phyloP scores from a whole-genome alignment of 2,797 vertebrate genomes.

The Adrianichthys oophorus region DNA sequence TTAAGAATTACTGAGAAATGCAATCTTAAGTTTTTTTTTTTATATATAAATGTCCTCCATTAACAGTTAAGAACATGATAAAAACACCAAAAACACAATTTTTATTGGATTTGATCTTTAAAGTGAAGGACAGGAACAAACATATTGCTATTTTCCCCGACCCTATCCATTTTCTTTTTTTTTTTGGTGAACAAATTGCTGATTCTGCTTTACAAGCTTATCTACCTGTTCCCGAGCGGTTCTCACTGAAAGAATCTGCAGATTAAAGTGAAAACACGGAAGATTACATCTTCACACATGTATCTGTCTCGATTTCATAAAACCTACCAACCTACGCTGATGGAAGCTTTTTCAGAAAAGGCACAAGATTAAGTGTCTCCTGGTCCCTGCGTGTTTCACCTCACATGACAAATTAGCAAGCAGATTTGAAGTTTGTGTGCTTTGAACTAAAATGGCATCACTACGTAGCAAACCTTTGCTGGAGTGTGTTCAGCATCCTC shows the following conservation, averaged over 20 bases:
- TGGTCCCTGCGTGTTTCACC: conserved; percentile 37
- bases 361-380: conserved; percentile 30
- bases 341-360: conserved; percentile 39
- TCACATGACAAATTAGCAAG: conserved; percentile 42
- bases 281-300: conserved; percentile 35
- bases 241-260: conserved; percentile 15
- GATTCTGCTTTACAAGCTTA: conserved; percentile 19
- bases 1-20: too few relatives aligned
- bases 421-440: conserved; percentile 45
- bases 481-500: conserved; percentile 42
- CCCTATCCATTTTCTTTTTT: neutral
- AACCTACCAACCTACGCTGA: conserved; percentile 25
- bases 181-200: conserved; percentile 35
- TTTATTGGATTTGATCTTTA: too few relatives aligned
- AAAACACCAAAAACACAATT: too few relatives aligned
- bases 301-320: conserved; percentile 38
- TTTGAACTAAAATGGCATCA: conserved; percentile 50
- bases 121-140: conserved; percentile 34
- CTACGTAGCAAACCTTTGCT: conserved; percentile 27
- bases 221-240: conserved; percentile 23
- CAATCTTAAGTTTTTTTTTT: too few relatives aligned
- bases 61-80: too few relatives aligned
- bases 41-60: too few relatives aligned
- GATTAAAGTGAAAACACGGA: conserved; percentile 38
- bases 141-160: neutral